Conservation (phyloP, 2,888 invertebrate genomes). For the Diabrotica balteata region DNA sequence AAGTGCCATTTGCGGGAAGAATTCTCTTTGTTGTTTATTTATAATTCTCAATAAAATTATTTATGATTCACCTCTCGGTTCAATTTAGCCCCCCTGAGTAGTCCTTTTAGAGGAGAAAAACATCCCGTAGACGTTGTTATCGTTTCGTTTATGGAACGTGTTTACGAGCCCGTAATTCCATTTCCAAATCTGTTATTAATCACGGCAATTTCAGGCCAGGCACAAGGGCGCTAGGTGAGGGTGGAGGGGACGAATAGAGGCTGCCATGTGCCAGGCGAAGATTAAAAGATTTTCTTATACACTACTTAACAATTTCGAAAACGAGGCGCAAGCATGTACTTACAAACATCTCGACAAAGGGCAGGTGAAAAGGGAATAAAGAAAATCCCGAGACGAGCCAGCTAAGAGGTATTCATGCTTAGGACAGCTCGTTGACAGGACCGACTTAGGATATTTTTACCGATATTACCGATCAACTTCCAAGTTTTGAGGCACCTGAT, state of each 20-base stretch:
- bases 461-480: too few relatives aligned
- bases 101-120: constrained; percentile 10
- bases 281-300: constrained; percentile 32
- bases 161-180: constrained; percentile 15
- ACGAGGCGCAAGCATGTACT: constrained; percentile 27
- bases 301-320: constrained; percentile 30
- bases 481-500: too few relatives aligned
- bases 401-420: constrained; percentile 24
- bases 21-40: too few relatives aligned
- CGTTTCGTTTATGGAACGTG: constrained; percentile 11
- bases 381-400: constrained; percentile 17
- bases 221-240: background rate
- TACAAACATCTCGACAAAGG: constrained; percentile 34
- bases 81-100: background rate
- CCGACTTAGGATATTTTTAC: background rate
- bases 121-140: constrained; percentile 11
- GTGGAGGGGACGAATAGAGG: constrained; percentile 2
- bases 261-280: constrained; percentile 25
- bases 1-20: too few relatives aligned
- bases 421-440: constrained; percentile 16
- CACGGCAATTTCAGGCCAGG: constrained; percentile 28
- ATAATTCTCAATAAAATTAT: background rate
- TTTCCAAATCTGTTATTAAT: constrained; percentile 32
- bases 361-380: constrained; percentile 35
- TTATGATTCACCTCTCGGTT: constrained; percentile 1